phyloP scores from a whole-genome alignment of 2,797 vertebrate species.

The Helicolenus hilgendorfi region DNA sequence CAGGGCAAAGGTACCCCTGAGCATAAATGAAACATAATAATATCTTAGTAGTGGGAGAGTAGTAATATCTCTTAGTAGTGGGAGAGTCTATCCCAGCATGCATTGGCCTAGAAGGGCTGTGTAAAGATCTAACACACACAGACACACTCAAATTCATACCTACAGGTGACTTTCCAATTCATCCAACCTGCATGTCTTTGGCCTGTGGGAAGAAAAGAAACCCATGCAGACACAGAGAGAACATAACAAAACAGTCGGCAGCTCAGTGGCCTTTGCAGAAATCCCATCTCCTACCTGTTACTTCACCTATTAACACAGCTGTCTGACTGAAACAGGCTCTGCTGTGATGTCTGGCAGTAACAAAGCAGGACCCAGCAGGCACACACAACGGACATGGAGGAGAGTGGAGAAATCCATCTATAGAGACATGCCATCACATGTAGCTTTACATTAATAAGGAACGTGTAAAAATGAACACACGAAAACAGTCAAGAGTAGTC shows the following conservation, averaged over 20 bases:
- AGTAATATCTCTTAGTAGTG: no score
- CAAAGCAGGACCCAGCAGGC: not conserved
- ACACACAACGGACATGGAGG: not conserved
- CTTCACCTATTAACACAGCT: slow-evolving; percentile 21
- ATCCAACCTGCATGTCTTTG: not conserved
- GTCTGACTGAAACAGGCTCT: not conserved
- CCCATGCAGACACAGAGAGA: not conserved
- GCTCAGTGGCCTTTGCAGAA: slow-evolving; percentile 26
- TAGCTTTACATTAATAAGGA: not conserved
- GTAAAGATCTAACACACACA: not conserved
- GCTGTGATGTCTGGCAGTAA: not conserved
- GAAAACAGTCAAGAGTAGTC: not conserved
- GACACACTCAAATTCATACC: not conserved
- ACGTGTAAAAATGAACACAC: not conserved
- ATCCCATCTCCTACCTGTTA: slow-evolving; percentile 41
- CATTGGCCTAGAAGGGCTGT: not conserved
- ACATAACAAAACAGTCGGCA: not conserved
- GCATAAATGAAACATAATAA: not conserved
- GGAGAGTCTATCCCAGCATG: no score
- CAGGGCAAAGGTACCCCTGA: not conserved
- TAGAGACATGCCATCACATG: not conserved
- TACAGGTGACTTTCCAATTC: not conserved
- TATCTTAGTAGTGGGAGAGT: no score
- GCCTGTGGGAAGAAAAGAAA: slow-evolving; percentile 6
- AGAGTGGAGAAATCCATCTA: not conserved